Base-by-base conservation (phyloP, 2,888 invertebrate genomes). In the Pyrochroa serraticornis region DNA sequence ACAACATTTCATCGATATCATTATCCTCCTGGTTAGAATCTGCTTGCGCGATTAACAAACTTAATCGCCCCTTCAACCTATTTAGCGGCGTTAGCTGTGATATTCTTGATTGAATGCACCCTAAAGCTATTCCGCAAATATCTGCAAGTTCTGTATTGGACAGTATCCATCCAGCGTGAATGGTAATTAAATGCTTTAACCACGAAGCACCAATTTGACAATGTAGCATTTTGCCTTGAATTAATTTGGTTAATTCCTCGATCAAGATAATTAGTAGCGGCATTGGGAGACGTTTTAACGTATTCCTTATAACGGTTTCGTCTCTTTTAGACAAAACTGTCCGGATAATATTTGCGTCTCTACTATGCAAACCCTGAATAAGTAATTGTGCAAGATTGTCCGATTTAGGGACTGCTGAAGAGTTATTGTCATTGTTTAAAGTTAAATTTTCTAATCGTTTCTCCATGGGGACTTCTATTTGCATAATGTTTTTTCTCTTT, bases 311-410 rank as follows among this genome's bases (percentile, higher is more conserved):
- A 0, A 91, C 82, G 0, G 77, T 81, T 12, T 85, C 82, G 50
- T 92, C 88, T 44, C 84, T 83, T 44, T 84, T 85, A 38, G 83
- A 82, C 1, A 96, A 80, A 1, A 95, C 94, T 49, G 85, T 87
- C 63, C 85, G 82, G 31, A 96, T 79, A 68, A 95, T 85, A 38
- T 79, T 82, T 60, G 83, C 84, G 74, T 97, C 94, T 71, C 89
- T 89, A 71, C 95, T 95, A 70, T 92, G 92, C 32, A 97, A 79
- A 0, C 93, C 95, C 77, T 92, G 95, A 50, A 93, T 82, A 6
- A 96, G 79, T 6, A 95, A 81, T 62, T 92, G 90, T 1, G 91
- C 90, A 70, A 93, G 83, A 77, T 92, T 94, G 72, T 90, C 87
- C 0, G 83, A 82, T 59, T 82, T 82, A 1, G 85, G 82, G n/a